Percentiles rank a stretch among this genome's conserved stretches.
Evolutionary conservation across 2,888 invertebrate species (phyloP).

Genomic region (Epirrhoe tristata): DNA sequence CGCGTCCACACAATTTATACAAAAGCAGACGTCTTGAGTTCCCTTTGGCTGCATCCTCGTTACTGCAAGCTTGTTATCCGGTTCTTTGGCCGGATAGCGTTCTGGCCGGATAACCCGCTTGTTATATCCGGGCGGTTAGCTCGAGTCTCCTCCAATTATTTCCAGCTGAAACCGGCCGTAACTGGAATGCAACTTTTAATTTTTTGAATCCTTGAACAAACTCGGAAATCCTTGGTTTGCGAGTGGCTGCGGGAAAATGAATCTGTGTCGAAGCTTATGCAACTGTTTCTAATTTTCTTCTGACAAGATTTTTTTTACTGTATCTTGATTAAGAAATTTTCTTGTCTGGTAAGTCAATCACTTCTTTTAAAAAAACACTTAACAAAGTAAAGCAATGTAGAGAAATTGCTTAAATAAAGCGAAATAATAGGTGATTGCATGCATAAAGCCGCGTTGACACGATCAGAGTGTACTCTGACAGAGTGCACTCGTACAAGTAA

Average conservation of each 20-base stretch:
- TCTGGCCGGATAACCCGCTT: constrained; percentile 32
- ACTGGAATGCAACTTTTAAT: constrained; percentile 64
- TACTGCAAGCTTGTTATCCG: constrained; percentile 65
- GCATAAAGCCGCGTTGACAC: too few relatives aligned
- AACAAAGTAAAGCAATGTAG: too few relatives aligned
- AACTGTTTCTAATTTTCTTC: neutral
- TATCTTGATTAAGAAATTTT: too few relatives aligned
- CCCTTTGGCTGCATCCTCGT: constrained; percentile 66
- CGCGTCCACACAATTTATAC: constrained; percentile 44
- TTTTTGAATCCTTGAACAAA: constrained; percentile 49
- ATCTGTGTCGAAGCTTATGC: neutral
- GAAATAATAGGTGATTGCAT: too few relatives aligned
- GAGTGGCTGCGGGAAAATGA: constrained; percentile 12
- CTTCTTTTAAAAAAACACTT: too few relatives aligned
- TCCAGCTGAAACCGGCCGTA: constrained; percentile 72
- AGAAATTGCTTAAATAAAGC: too few relatives aligned
- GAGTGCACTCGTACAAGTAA: too few relatives aligned
- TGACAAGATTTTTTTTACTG: neutral
- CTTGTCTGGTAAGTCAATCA: too few relatives aligned
- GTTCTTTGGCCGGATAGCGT: constrained; percentile 46
- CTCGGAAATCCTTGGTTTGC: constrained; percentile 7
- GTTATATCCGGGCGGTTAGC: constrained; percentile 73
- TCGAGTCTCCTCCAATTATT: constrained; percentile 82
- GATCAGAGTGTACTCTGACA: too few relatives aligned
- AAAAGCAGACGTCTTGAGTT: constrained; percentile 56